phyloP scores from a whole-genome alignment of 2,797 vertebrate species.

The Moxostoma hubbsi region DNA sequence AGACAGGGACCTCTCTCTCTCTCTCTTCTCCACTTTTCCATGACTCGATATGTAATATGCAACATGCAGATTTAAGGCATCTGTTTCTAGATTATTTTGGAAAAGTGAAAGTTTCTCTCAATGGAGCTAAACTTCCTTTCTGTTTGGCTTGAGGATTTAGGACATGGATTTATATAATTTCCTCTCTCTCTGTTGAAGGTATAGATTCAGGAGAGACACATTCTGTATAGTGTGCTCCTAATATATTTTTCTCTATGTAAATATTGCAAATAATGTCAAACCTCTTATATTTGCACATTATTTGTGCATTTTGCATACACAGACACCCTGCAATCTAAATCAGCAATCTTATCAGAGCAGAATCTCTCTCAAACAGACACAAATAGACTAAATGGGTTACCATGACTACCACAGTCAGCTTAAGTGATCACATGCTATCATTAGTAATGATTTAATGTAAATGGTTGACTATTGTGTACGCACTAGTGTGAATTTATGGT shows the following conservation, averaged over 20 bases:
- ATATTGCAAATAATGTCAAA: constrained; percentile 42
- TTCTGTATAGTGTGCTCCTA: constrained; percentile 52
- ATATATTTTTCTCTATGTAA: constrained; percentile 55
- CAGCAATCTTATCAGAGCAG: constrained; percentile 47
- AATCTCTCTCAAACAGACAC: constrained; percentile 30
- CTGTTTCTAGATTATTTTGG: constrained; percentile 22
- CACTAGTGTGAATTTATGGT: constrained; percentile 49
- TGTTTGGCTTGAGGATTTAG: constrained; percentile 9
- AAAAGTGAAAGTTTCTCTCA: constrained; percentile 18
- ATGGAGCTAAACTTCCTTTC: constrained; percentile 14
- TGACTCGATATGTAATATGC: background rate
- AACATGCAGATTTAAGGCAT: background rate
- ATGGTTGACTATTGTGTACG: constrained; percentile 40
- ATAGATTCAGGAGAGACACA: constrained; percentile 44
- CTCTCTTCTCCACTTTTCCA: constrained; percentile 15
- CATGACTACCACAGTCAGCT: constrained; percentile 48
- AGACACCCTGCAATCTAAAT: constrained; percentile 5
- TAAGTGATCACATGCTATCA: constrained; percentile 49
- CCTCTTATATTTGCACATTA: constrained; percentile 56
- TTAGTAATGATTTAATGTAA: constrained; percentile 50
- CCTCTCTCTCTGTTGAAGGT: constrained; percentile 35
- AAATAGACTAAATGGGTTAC: constrained; percentile 38
- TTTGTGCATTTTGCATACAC: constrained; percentile 56
- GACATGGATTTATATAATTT: background rate
- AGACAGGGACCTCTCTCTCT: constrained; percentile 82